phyloP scores from a whole-genome alignment of 2,797 vertebrate genomes.

The Ctenopoma multispine region DNA sequence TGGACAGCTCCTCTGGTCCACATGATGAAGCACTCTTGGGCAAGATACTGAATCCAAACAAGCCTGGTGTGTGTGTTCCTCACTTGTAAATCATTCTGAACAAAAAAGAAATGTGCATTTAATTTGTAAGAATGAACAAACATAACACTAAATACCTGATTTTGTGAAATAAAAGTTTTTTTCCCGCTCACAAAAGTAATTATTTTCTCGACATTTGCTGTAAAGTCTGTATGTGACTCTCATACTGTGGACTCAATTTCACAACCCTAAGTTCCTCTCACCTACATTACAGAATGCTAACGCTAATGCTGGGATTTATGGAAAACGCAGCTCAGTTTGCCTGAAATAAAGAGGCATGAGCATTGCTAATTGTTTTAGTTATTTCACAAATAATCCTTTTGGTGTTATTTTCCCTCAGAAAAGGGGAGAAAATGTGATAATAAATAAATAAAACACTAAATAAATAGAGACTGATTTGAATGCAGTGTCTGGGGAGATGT shows the following conservation, averaged over 20 bases:
- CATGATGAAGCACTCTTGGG: too few relatives aligned
- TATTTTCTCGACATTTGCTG: slow-evolving; percentile 10
- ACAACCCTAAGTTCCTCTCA: slow-evolving; percentile 61
- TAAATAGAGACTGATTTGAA: slow-evolving; percentile 91
- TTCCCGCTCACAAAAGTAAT: background rate
- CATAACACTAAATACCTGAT: too few relatives aligned
- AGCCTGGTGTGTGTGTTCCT: too few relatives aligned
- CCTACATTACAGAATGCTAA: slow-evolving; percentile 54
- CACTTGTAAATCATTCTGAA: too few relatives aligned
- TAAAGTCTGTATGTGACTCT: slow-evolving; percentile 32
- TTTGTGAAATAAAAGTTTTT: too few relatives aligned
- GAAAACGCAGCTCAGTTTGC: slow-evolving; percentile 67
- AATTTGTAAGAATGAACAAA: too few relatives aligned
- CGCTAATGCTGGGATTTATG: slow-evolving; percentile 58
- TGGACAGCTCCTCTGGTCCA: too few relatives aligned
- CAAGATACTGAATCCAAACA: background rate
- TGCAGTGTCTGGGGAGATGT: slow-evolving; percentile 92
- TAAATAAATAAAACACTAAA: slow-evolving; percentile 89
- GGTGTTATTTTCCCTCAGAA: slow-evolving; percentile 86
- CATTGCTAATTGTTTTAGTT: slow-evolving; percentile 84
- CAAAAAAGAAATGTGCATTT: too few relatives aligned
- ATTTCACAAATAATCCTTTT: slow-evolving; percentile 99
- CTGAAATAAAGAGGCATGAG: slow-evolving; percentile 68
- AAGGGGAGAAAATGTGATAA: slow-evolving; percentile 76
- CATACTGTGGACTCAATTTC: slow-evolving; percentile 26